Conservation (phyloP, 92 coral and sea anemone species). For the Phenganax marumi region DNA sequence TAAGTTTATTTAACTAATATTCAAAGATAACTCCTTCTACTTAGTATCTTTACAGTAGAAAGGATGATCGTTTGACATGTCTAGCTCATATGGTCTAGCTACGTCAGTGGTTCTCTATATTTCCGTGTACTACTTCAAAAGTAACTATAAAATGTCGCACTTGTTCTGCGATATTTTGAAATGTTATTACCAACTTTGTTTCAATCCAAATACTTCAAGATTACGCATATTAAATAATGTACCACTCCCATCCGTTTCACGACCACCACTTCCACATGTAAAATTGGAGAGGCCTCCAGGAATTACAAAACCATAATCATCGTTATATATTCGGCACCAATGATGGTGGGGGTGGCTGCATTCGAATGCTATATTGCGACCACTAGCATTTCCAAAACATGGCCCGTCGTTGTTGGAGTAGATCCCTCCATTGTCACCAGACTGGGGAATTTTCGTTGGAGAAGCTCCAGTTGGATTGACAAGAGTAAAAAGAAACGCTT, state of each 20-base stretch:
- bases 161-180: too few relatives aligned
- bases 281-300: neutral
- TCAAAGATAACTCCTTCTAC: too few relatives aligned
- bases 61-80: too few relatives aligned
- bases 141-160: too few relatives aligned
- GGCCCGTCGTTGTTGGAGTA: neutral
- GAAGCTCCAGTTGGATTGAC: slow-evolving; percentile 3
- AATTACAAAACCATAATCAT: neutral
- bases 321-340: neutral
- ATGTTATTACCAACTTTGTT: neutral
- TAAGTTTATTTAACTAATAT: too few relatives aligned
- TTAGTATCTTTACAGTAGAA: too few relatives aligned
- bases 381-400: neutral
- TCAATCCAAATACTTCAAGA: slow-evolving; percentile 2
- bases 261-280: neutral
- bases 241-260: too few relatives aligned
- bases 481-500: neutral
- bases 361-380: neutral
- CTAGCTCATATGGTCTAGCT: too few relatives aligned
- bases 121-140: too few relatives aligned
- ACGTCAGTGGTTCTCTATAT: too few relatives aligned
- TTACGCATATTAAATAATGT: neutral
- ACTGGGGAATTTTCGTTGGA: neutral
- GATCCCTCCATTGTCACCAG: neutral
- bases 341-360: neutral